Percentiles rank a stretch among this genome's conserved stretches.
phyloP scores from a whole-genome alignment of 92 coral and sea anemone species.

The Zoanthus sansibaricus region DNA sequence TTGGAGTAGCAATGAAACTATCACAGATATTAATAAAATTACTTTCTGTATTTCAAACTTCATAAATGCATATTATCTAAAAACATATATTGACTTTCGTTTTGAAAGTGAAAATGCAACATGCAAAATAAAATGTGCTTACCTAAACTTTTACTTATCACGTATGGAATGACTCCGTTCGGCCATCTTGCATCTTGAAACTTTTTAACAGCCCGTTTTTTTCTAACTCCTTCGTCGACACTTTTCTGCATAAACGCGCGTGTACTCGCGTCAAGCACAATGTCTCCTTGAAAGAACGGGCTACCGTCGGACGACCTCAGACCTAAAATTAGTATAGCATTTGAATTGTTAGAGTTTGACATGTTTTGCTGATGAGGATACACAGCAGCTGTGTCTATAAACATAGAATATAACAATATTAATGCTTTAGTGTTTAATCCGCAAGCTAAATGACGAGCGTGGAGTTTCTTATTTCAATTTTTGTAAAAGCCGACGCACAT shows the following conservation, averaged over 20 bases:
- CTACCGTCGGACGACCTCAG: constrained; percentile 65
- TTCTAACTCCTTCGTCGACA: constrained; percentile 52
- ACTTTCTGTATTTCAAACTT: neutral
- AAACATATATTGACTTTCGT: no score
- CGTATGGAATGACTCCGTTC: constrained; percentile 88
- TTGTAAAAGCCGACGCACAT: neutral
- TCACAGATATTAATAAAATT: neutral
- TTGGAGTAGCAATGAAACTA: neutral
- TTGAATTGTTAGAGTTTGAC: constrained; percentile 40
- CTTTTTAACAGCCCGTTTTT: constrained; percentile 87
- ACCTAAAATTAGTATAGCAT: constrained; percentile 65
- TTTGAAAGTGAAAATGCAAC: neutral
- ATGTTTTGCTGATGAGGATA: constrained; percentile 24
- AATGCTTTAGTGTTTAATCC: neutral
- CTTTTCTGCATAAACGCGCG: constrained; percentile 70
- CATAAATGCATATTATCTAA: neutral
- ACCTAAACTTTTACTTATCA: constrained; percentile 83
- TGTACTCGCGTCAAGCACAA: constrained; percentile 80
- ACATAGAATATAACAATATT: neutral
- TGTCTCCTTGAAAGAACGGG: constrained; percentile 95
- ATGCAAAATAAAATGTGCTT: constrained; percentile 41
- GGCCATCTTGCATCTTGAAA: constrained; percentile 83
- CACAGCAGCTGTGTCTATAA: constrained; percentile 1
- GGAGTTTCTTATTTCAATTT: neutral
- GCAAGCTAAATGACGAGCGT: neutral